phyloP scores from a whole-genome alignment of 2,113 vertebrate genomes.

The Craseonycteris thonglongyai region DNA sequence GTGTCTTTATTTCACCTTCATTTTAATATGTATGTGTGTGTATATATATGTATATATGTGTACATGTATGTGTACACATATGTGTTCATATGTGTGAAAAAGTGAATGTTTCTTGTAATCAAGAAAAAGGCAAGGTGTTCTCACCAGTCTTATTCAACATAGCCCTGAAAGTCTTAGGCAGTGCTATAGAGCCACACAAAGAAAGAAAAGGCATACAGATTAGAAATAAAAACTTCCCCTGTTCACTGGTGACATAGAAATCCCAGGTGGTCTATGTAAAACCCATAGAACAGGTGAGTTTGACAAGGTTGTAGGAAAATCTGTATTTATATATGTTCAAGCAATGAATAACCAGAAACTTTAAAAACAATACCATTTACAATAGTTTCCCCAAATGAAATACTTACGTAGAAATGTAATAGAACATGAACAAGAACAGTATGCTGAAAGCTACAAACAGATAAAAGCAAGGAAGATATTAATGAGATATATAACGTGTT shows the following conservation, averaged over 20 bases:
- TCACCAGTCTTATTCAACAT: not conserved
- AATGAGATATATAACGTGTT: not conserved
- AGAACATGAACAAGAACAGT: not conserved
- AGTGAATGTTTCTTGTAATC: not conserved
- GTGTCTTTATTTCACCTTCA: not conserved
- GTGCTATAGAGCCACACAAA: not conserved
- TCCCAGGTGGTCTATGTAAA: not conserved
- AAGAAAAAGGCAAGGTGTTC: not conserved
- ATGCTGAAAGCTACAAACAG: not conserved
- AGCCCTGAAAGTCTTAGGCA: not conserved
- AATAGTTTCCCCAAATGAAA: not conserved
- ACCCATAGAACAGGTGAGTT: not conserved
- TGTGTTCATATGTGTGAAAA: not conserved
- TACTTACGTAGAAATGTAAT: not conserved
- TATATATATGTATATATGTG: not conserved
- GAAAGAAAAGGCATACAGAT: not conserved
- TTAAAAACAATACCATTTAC: not conserved
- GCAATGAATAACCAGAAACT: not conserved
- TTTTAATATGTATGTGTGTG: not conserved
- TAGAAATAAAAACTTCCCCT: not conserved
- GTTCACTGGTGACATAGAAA: not conserved
- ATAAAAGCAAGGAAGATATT: not conserved
- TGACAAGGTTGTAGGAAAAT: not conserved
- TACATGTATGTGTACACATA: not conserved
- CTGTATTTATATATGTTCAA: not conserved